Evolutionary conservation across 2,113 vertebrate genomes (phyloP).

Genomic region (Marmota monax): DNA sequence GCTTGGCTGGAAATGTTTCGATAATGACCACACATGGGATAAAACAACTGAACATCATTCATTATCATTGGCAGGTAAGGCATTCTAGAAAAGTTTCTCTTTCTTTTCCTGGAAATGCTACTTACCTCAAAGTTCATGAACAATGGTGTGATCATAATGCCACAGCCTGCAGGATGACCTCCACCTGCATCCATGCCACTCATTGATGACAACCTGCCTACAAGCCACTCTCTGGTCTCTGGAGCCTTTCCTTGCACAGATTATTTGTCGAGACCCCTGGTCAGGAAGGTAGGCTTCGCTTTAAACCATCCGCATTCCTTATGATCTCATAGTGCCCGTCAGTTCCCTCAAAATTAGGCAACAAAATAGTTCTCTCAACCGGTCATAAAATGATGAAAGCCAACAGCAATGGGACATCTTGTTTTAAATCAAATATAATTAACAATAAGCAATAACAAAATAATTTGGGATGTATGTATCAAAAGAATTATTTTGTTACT

Average conservation of each 20-base stretch:
- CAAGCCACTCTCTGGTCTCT: slow-evolving; percentile 75
- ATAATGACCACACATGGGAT: slow-evolving; percentile 67
- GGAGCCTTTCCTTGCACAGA: slow-evolving; percentile 67
- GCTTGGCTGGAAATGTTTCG: slow-evolving; percentile 62
- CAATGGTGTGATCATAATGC: slow-evolving; percentile 71
- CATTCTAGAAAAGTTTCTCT: slow-evolving; percentile 62
- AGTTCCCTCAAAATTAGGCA: slow-evolving; percentile 69
- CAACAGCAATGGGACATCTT: slow-evolving; percentile 68
- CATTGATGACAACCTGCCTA: slow-evolving; percentile 51
- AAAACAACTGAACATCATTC: slow-evolving; percentile 56
- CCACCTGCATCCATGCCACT: background rate
- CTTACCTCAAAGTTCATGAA: slow-evolving; percentile 44
- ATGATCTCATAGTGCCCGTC: slow-evolving; percentile 58
- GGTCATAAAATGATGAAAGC: slow-evolving; percentile 74
- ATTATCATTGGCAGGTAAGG: background rate
- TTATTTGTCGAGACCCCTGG: slow-evolving; percentile 67
- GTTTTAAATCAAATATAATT: slow-evolving; percentile 73
- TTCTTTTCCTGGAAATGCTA: slow-evolving; percentile 51
- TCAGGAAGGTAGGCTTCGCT: slow-evolving; percentile 56
- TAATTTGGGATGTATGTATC: slow-evolving; percentile 56
- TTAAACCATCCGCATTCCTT: slow-evolving; percentile 68
- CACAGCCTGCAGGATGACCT: slow-evolving; percentile 60
- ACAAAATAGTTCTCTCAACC: slow-evolving; percentile 62
- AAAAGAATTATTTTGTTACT: background rate
- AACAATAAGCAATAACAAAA: slow-evolving; percentile 59